These are phyloP conservation scores for Acleris sparsana DNA, from an alignment of 2,888 invertebrate species.

Conservation along the genomic window DNA sequence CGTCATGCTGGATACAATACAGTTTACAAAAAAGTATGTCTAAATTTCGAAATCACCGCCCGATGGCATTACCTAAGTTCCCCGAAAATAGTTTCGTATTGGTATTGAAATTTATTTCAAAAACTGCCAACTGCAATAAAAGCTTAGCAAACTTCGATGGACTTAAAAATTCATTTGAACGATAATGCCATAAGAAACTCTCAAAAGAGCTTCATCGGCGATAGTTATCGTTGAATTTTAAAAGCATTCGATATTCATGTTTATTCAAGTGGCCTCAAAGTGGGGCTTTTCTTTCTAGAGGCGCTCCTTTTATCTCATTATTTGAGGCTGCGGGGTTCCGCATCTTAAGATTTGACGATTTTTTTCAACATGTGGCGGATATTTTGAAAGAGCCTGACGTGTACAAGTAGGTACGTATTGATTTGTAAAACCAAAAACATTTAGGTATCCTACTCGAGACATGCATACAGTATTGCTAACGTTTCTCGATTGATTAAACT, in stretches of 20 bases:
- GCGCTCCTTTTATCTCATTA: slow-evolving; percentile 33
- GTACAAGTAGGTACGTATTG: too few species aligned
- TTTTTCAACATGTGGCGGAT: background rate
- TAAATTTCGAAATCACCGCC: too few species aligned
- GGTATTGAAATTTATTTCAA: background rate
- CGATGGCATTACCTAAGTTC: too few species aligned
- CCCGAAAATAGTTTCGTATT: too few species aligned
- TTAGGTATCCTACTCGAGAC: too few species aligned
- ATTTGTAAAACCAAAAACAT: too few species aligned
- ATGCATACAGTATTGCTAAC: too few species aligned
- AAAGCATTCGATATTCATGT: slow-evolving; percentile 65
- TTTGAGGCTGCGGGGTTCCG: slow-evolving; percentile 11
- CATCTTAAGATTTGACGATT: background rate
- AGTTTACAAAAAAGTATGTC: too few species aligned
- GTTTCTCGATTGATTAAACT: background rate
- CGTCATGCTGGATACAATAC: too few species aligned
- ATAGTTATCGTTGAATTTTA: slow-evolving; percentile 46
- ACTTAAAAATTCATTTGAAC: slow-evolving; percentile 8
- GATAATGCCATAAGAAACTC: slow-evolving; percentile 25
- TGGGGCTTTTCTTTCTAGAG: slow-evolving; percentile 53
- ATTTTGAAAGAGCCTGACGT: too few species aligned
- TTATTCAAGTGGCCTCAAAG: slow-evolving; percentile 55
- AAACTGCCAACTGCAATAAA: background rate
- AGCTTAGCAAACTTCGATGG: background rate
- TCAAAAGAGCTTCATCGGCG: slow-evolving; percentile 29